Conservation (phyloP, 2,113 vertebrate species). For the Channa maculata region DNA sequence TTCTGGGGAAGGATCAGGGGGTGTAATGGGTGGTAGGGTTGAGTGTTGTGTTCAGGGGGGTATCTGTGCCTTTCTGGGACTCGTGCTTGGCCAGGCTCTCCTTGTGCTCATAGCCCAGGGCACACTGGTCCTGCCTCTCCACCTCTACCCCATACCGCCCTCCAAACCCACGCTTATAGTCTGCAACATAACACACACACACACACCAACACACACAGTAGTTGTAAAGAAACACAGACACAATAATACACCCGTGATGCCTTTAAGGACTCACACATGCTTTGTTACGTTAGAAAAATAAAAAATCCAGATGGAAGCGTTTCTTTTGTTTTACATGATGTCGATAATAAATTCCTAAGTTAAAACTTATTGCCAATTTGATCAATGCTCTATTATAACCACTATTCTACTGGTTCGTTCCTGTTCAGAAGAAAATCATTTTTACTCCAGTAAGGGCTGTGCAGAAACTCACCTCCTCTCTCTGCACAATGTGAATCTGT, state of each 20-base stretch:
- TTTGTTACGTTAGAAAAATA: neutral
- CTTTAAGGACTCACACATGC: neutral
- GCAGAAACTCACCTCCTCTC: no score
- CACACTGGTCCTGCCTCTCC: constrained; percentile 90
- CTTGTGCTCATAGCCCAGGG: constrained; percentile 93
- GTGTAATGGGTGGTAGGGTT: neutral
- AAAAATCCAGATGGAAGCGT: neutral
- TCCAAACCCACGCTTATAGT: constrained; percentile 95
- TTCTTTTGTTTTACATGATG: neutral
- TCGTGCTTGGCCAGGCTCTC: constrained; percentile 91
- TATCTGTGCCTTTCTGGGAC: constrained; percentile 90
- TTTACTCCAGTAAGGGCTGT: no score
- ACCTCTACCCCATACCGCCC: constrained; percentile 90
- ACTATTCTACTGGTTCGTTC: no score
- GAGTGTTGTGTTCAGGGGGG: constrained; percentile 6
- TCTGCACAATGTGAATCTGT: no score
- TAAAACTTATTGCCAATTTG: no score
- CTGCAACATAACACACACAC: constrained; percentile 84
- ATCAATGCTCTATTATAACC: no score
- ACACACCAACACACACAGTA: constrained; percentile 23
- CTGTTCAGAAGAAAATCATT: no score
- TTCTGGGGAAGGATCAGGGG: neutral
- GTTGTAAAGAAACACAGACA: constrained; percentile 5
- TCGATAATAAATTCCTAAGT: neutral
- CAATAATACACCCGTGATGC: neutral